Percentiles rank a stretch among this genome's conserved stretches.
phyloP scores from a whole-genome alignment of 2,888 invertebrate genomes.

The Lepetodrilus schrolli region DNA sequence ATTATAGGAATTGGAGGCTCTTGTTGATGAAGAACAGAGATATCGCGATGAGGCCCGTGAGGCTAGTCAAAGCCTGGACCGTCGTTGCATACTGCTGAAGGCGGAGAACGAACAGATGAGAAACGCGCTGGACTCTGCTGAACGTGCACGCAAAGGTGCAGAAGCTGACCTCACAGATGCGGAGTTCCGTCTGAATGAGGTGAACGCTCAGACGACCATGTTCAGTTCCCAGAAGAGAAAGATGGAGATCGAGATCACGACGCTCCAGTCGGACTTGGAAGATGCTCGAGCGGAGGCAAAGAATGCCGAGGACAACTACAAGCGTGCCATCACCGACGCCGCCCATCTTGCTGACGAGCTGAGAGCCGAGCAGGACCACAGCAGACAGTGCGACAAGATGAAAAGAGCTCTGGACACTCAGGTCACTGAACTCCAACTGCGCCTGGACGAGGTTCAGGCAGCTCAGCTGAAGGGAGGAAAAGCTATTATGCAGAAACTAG shows the following conservation, averaged over 20 bases:
- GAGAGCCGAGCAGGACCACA: slow-evolving; percentile 99
- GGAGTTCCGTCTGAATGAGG: slow-evolving; percentile 97
- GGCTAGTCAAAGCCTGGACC: slow-evolving; percentile 96
- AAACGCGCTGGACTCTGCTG: slow-evolving; percentile 92
- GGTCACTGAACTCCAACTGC: slow-evolving; percentile 95
- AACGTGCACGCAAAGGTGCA: slow-evolving; percentile 97
- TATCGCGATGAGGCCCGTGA: slow-evolving; percentile 98
- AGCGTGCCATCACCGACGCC: slow-evolving; percentile 83
- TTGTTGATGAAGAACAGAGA: slow-evolving; percentile 98
- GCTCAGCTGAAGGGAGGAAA: slow-evolving; percentile 99
- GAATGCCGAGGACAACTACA: slow-evolving; percentile 90
- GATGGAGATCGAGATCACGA: slow-evolving; percentile 97
- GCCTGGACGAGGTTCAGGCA: slow-evolving; percentile 96
- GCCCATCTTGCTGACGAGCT: slow-evolving; percentile 98
- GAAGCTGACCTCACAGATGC: slow-evolving; percentile 98
- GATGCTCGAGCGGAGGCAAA: slow-evolving; percentile 98
- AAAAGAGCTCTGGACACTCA: slow-evolving; percentile 98
- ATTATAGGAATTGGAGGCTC: slow-evolving; percentile 85
- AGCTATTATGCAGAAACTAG: slow-evolving; percentile 98
- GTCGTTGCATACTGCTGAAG: slow-evolving; percentile 96
- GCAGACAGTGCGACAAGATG: slow-evolving; percentile 96
- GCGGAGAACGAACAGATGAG: slow-evolving; percentile 99
- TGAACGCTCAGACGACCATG: slow-evolving; percentile 93
- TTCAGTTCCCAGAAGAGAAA: slow-evolving; percentile 99
- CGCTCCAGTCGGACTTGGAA: slow-evolving; percentile 96